Base-by-base conservation (phyloP, 2,888 invertebrate genomes). In the Drosophila affinis region DNA sequence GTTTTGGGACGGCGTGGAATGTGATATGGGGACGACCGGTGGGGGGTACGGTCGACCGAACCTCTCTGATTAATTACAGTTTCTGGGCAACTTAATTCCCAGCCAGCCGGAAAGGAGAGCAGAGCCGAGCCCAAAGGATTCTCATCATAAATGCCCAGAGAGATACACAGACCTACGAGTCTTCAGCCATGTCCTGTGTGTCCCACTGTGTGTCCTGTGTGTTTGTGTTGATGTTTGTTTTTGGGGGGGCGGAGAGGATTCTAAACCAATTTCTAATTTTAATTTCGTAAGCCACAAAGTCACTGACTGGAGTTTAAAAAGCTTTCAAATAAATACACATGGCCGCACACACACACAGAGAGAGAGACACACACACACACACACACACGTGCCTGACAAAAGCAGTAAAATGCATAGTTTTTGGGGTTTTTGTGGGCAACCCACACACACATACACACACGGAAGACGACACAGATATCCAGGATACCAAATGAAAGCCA, bases 261-360 rank as follows among this genome's bases (percentile, higher is more conserved):
- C 75, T 73, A 88, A 88, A 88, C 83, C 81, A 77, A 81, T 88
- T 88, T 87, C 89, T 86, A 89, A 86, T 89, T 89, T 89, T 80
- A 82, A 84, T 81, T 89, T 87, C 79, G 79, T 89, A 89, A 87
- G 77, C 86, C 81, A 77, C 78, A 85, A 88, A 88, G 88, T 81
- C 86, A 87, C 77, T 85, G 84, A 67, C 70, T 39, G 78, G 82
- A 81, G 77, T 89, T 80, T 78, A 79, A 79, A 85, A 85, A 87
- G 88, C 86, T 88, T 81, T 87, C 76, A 83, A 77, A 78, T 75
- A 81, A 76, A 82, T 81, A 76, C 79, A 82, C 70, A 76, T 78
- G 72, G 62, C 53, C 69, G 29, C 70, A 70, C 67, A 65, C 57
- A 65, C 58, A 68, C 52, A 57, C 44, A 51, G 18, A 61, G 39